phyloP scores from a whole-genome alignment of 1,140 invertebrate species.

The Drosophila pallidifrons region DNA sequence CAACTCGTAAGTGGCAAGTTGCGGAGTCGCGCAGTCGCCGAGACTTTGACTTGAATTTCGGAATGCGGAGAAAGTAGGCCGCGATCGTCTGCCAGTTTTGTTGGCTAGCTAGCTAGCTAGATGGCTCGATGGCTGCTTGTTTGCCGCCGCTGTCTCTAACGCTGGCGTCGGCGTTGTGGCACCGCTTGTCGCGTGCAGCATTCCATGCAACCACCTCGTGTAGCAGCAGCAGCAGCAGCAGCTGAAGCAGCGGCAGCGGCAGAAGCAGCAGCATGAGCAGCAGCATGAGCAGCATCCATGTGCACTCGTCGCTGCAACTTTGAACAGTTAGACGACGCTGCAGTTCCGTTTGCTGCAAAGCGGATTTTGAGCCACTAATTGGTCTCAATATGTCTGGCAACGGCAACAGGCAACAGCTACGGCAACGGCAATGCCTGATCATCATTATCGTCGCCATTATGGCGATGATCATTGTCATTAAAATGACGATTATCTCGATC shows the following conservation, averaged over 20 bases:
- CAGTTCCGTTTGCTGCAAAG: conserved; percentile 79
- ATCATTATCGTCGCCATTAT: conserved; percentile 17
- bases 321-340: conserved; percentile 77
- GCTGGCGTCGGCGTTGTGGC: conserved; percentile 18
- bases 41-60: conserved; percentile 52
- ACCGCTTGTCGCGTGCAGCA: conserved; percentile 72
- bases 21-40: conserved; percentile 48
- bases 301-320: conserved; percentile 14
- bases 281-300: conserved; percentile 8
- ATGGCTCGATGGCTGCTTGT: conserved; percentile 12
- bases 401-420: conserved; percentile 10
- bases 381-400: conserved; percentile 78
- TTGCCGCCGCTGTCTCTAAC: conserved; percentile 9
- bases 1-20: conserved; percentile 23
- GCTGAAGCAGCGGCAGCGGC: conserved; percentile 6
- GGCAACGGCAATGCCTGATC: conserved; percentile 8
- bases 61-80: conserved; percentile 84
- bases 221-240: conserved; percentile 17
- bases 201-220: conserved; percentile 62
- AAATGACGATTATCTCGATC: conserved; percentile 16
- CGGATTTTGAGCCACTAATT: conserved; percentile 82
- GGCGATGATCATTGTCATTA: conserved; percentile 25
- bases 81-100: conserved; percentile 66
- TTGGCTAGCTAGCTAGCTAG: conserved; percentile 13
- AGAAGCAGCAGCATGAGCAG: conserved; percentile 8